Conservation (phyloP, 2,113 vertebrate species). For the Ptilorrhoa leucosticta region DNA sequence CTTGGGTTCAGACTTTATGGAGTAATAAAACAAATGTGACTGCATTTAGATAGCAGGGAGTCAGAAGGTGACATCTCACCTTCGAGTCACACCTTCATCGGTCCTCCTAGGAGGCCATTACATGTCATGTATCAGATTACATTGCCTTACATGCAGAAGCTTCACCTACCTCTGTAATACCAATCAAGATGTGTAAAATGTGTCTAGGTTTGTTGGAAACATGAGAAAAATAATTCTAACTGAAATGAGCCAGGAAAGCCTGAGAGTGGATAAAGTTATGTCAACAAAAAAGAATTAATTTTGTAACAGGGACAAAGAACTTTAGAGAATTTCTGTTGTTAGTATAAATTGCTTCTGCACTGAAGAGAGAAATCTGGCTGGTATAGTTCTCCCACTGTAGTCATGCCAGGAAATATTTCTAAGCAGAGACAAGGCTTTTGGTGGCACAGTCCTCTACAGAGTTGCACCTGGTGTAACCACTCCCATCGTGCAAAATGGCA, state of each 20-base stretch:
- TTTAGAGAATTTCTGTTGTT: background rate
- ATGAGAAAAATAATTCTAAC: background rate
- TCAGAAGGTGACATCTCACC: background rate
- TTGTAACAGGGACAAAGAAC: background rate
- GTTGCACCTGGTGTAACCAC: background rate
- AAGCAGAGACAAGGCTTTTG: background rate
- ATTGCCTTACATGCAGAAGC: background rate
- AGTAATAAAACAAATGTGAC: background rate
- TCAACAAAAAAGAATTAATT: background rate
- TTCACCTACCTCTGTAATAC: background rate
- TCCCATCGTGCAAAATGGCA: background rate
- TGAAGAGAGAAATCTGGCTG: background rate
- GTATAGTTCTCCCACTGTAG: background rate
- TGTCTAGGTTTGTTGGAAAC: background rate
- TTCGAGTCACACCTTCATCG: background rate
- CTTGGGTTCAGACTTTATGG: background rate
- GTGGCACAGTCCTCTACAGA: background rate
- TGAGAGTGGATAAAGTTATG: background rate
- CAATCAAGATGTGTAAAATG: background rate
- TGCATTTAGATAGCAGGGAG: background rate
- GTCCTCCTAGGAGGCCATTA: background rate
- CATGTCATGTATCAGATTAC: background rate
- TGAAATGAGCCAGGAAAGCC: background rate
- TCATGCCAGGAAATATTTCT: background rate
- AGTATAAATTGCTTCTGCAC: background rate